Evolutionary conservation across 2,113 vertebrate genomes (phyloP).

Genomic region (Myiopsitta monachus): DNA sequence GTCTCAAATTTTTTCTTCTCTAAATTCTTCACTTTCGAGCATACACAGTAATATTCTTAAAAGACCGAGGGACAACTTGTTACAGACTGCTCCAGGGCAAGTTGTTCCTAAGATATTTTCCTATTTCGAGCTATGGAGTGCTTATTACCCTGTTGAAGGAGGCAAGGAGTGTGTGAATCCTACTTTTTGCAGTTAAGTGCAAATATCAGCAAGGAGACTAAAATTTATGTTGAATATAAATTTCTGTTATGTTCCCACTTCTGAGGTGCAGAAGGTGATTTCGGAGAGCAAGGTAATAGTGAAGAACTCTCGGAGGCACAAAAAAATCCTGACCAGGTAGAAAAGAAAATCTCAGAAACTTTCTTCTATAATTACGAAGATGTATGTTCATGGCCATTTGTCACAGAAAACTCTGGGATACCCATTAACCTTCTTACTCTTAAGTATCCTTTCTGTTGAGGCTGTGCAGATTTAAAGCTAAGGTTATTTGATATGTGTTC

Average conservation of each 20-base stretch:
- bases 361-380: constrained; percentile 80
- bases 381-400: constrained; percentile 76
- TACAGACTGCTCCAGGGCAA: not conserved
- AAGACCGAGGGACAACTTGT: not conserved
- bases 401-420: constrained; percentile 77
- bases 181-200: not conserved
- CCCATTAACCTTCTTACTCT: constrained; percentile 81
- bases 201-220: not conserved
- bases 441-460: constrained; percentile 81
- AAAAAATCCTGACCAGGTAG: not conserved
- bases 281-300: not conserved
- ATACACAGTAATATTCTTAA: not conserved
- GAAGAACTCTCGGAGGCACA: not conserved
- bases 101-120: not conserved
- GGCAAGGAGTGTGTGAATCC: not conserved
- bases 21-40: not conserved
- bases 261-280: not conserved
- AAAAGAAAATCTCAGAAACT: constrained; percentile 69
- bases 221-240: not conserved
- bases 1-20: not conserved
- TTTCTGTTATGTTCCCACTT: constrained; percentile 5
- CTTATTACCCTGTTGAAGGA: not conserved
- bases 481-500: not conserved
- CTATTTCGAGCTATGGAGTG: not conserved
- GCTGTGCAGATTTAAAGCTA: not conserved